Base-by-base conservation (phyloP, 2,797 vertebrate species). In the Gymnopithys bicolor region DNA sequence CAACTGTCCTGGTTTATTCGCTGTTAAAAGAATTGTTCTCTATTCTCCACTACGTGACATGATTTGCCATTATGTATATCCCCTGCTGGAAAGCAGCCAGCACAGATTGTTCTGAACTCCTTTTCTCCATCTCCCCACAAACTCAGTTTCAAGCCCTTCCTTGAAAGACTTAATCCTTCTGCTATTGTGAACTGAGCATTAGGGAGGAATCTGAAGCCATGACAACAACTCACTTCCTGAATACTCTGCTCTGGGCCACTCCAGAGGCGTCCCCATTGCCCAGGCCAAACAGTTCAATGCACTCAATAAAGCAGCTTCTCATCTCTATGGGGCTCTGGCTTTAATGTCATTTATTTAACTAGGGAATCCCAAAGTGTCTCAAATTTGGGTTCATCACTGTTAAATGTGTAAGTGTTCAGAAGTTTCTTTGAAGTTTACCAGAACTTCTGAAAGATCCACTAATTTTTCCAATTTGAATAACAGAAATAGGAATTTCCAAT, bases 61-160 rank as follows among this genome's bases (percentile, higher is more conserved):
- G 43, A 75, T 60, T 74, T 51, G 35, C n/a, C 66, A 91, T 92
- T 95, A 87, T 92, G 89, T 32, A 69, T 87, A 95, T 91, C 62
- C 76, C 77, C 58, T 74, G 25, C 55, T 95, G 95, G 95, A 91
- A 93, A 71, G 46, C 39, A 84, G 90, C 94, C 91, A 94, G 45
- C 46, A 71, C 12, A 83, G 86, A 89, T 60, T 93, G 35, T 67
- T 93, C 73, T 32, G 35, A 93, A 73, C 21, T 71, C 69, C 39
- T 30, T 91, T 95, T 79, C 63, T 76, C 76, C 19, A 11, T 39
- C 60, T 82, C 77, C 58, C 22, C 49, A 45, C 80, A 89, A 94
- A 79, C 76, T 86, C 81, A 32, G 81, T 75, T 96, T 95, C 93
- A 84, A 88, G 60, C 82, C 85, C 43, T 93, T 90, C 64, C 74